Base-by-base conservation (phyloP, 2,888 invertebrate species). In the Coelogynopora nodosa region DNA sequence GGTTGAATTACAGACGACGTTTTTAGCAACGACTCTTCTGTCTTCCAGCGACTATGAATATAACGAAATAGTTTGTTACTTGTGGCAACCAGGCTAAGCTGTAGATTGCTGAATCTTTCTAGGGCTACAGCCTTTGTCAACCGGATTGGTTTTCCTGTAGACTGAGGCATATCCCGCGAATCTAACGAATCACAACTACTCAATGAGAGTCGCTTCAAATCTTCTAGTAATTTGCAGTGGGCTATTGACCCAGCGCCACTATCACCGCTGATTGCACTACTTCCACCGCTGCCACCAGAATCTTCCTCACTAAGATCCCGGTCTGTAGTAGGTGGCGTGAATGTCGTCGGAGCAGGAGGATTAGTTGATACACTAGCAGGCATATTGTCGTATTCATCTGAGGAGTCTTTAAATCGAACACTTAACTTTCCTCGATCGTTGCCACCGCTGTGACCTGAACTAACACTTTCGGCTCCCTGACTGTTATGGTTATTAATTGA, bases 41-140 rank as follows among this genome's bases (percentile, higher is more conserved):
- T 85, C 82, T 85, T 85, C 85, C 85, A 85, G 23, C 74, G 67
- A 82, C 85, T 85, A 84, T 67, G 74, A 23, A 85, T 82, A 31
- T 84, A 85, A 0, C 74, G 67, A 82, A 81, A 85, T 18, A 85
- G 67, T 28, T 82, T 67, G 23, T 82, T 82, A 23, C 82, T 82
- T 2, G 13, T 5, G 29, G 82, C 10, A 82, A 31, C 30, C 26
- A 84, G 27, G 31, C 18, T 26, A 1, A 5, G 31, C 23, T 82
- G 30, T 28, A 82, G 30, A 30, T 27, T 2, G 13, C 31, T n/a
- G 13, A 82, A 82, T 30, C n/a, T 2, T 28, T 82, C 82, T n/a
- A 82, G 23, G 23, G 82, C 82, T 18, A 31, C 30, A 1, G 30
- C 23, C 31, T 31, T 30, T 5, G n/a, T 82, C 30, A 82, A 2